A percentile compares a stretch with the other conserved stretches of the same genome.
phyloP scores from a whole-genome alignment of 2,797 vertebrate species.

The Glossophaga mutica region DNA sequence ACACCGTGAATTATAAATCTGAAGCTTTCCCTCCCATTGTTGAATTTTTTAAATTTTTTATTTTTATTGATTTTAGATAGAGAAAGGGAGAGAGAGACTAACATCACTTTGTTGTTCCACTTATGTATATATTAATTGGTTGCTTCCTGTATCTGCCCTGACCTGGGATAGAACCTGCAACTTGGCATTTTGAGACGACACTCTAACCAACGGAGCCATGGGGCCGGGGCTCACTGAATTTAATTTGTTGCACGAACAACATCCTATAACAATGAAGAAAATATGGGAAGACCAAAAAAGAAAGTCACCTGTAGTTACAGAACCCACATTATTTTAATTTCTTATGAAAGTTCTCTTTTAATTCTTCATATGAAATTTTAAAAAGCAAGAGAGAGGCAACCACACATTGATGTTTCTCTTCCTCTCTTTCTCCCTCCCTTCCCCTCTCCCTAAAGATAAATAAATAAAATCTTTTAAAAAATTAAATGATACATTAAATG shows the following conservation, averaged over 20 bases:
- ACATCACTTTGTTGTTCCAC: background rate
- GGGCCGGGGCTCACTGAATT: background rate
- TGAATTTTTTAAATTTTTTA: background rate
- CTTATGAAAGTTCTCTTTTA: background rate
- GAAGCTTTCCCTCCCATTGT: background rate
- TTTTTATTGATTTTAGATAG: background rate
- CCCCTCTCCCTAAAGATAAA: no score
- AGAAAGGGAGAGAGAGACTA: background rate
- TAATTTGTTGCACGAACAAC: slow-evolving; percentile 21
- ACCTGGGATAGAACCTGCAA: background rate
- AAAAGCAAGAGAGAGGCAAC: background rate
- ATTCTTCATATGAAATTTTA: background rate
- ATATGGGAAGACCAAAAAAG: background rate
- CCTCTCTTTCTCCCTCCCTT: no score
- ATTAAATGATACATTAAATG: background rate
- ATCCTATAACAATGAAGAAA: background rate
- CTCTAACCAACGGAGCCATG: no score
- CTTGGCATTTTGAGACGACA: background rate
- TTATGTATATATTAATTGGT: background rate
- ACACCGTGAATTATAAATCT: background rate
- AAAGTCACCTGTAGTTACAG: background rate
- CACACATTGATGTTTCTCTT: no score
- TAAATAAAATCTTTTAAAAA: background rate
- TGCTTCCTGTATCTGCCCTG: background rate
- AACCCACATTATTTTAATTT: slow-evolving; percentile 30